Percentiles rank a stretch among this genome's conserved stretches.
Evolutionary conservation across 2,888 invertebrate genomes (phyloP).

Genomic region (Protophormia terraenovae): DNA sequence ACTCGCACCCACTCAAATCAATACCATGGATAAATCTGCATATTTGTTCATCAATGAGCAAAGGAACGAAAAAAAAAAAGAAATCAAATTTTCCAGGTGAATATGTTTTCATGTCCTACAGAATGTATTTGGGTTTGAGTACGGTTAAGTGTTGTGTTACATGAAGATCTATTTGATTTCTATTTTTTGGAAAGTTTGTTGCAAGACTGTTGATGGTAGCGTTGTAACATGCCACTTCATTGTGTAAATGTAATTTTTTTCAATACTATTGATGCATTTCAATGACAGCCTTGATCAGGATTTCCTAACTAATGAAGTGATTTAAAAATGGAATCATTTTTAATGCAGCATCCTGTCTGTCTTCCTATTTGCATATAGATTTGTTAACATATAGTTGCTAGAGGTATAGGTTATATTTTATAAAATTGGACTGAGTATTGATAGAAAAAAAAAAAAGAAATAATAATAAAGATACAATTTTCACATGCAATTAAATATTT

Average conservation of each 20-base stretch:
- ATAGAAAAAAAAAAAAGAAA: not conserved
- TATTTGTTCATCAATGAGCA: constrained; percentile 9
- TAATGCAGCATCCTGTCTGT: constrained; percentile 45
- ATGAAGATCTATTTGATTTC: not conserved
- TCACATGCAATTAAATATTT: not conserved
- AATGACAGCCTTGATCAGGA: constrained; percentile 59
- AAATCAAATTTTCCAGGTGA: constrained; percentile 33
- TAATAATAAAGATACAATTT: not conserved
- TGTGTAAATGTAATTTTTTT: not conserved
- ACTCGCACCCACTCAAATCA: constrained; percentile 3
- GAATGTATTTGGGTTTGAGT: not conserved
- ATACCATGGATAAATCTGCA: constrained; percentile 19
- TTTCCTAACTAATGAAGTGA: constrained; percentile 66
- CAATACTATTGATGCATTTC: constrained; percentile 42
- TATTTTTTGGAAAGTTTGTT: not conserved
- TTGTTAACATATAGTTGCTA: not conserved
- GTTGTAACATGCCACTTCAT: not conserved
- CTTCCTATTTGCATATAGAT: not conserved
- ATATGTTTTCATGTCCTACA: constrained; percentile 20
- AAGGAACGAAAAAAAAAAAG: constrained; percentile 1
- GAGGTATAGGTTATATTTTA: not conserved
- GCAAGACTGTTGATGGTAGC: not conserved
- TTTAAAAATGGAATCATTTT: constrained; percentile 64
- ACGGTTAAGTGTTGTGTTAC: not conserved
- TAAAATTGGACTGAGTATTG: not conserved